Conservation (phyloP, 2,113 vertebrate species). For the Dinomys branickii region DNA sequence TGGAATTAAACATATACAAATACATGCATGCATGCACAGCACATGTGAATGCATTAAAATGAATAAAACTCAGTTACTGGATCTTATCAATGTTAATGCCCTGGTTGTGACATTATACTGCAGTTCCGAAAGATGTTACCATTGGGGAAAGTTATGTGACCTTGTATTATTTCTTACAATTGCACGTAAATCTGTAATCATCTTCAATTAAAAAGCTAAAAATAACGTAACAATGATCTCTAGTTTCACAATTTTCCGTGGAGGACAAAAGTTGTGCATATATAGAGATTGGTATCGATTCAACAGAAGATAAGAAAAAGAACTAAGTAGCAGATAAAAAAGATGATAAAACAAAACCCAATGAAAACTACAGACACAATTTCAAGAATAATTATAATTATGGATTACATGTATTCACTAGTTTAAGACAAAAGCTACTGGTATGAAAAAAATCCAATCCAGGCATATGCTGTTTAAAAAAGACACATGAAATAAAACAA, state of each 20-base stretch:
- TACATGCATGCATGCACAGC: background rate
- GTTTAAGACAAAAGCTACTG: background rate
- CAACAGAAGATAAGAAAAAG: background rate
- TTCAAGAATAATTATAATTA: background rate
- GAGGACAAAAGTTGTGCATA: background rate
- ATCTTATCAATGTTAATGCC: background rate
- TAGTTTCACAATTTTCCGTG: background rate
- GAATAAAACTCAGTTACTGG: background rate
- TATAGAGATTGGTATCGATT: background rate
- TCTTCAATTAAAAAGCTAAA: background rate
- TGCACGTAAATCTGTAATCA: background rate
- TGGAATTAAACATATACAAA: background rate
- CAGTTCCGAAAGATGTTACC: background rate
- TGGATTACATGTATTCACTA: background rate
- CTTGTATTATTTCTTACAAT: background rate
- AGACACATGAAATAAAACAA: background rate
- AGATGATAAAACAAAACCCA: background rate
- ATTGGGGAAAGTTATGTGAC: background rate
- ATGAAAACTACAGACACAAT: background rate
- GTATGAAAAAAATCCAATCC: background rate
- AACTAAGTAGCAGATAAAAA: background rate
- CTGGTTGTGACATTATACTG: background rate
- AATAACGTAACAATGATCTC: background rate
- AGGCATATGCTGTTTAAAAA: background rate
- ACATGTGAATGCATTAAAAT: background rate